phyloP scores from a whole-genome alignment of 2,888 invertebrate genomes.

The Sarcophaga subvicina region DNA sequence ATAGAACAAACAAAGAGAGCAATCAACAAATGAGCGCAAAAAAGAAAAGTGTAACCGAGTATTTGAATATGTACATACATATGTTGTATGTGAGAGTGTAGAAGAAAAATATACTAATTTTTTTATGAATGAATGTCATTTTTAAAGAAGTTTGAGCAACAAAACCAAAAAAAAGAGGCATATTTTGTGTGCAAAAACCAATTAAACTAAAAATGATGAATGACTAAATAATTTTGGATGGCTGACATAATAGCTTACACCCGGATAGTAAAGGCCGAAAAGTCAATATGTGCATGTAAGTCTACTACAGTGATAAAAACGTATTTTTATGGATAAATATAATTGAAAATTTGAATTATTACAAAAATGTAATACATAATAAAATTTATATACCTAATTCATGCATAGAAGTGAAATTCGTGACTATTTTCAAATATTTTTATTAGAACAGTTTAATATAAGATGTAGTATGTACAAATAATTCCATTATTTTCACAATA shows the following conservation, averaged over 20 bases:
- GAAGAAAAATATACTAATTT: slow-evolving; percentile 1
- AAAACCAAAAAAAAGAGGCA: neutral
- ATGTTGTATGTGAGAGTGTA: neutral
- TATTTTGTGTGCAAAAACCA: neutral
- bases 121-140: slow-evolving; percentile 6
- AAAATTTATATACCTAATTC: too few species aligned
- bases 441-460: too few species aligned
- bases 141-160: neutral
- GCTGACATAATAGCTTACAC: too few species aligned
- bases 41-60: neutral
- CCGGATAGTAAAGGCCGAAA: neutral
- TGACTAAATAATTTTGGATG: slow-evolving; percentile 11
- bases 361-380: too few species aligned
- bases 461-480: too few species aligned
- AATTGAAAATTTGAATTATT: too few species aligned
- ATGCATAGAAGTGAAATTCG: too few species aligned
- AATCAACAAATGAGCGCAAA: neutral
- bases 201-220: neutral
- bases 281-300: neutral
- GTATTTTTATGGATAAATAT: too few species aligned
- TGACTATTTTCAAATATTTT: too few species aligned
- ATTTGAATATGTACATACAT: neutral
- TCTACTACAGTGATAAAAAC: too few species aligned
- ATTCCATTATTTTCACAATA: too few species aligned
- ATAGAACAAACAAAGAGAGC: neutral